Percentiles rank a stretch among this genome's conserved stretches.
phyloP scores from a whole-genome alignment of 2,888 invertebrate genomes.

The Molanna angustata region DNA sequence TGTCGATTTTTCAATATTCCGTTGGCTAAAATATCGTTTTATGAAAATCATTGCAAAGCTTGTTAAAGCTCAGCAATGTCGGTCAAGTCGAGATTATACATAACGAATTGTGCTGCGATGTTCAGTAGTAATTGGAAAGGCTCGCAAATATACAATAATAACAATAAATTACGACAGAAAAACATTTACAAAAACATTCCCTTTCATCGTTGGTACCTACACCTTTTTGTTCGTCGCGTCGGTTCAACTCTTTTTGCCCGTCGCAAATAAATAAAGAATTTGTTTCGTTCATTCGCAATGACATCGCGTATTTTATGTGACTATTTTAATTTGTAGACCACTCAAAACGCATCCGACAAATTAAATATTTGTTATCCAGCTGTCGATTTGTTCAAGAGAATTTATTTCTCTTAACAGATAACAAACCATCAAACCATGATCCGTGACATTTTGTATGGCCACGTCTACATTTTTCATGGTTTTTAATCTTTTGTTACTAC shows the following conservation, averaged over 20 bases:
- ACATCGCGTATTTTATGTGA: constrained; percentile 17
- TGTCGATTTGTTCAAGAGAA: too few species aligned
- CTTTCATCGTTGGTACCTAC: background rate
- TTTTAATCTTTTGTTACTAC: too few species aligned
- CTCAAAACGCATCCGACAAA: too few species aligned
- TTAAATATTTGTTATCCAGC: too few species aligned
- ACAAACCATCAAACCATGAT: too few species aligned
- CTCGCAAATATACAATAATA: constrained; percentile 31
- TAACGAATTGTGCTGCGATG: constrained; percentile 3
- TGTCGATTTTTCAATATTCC: too few species aligned
- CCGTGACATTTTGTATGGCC: too few species aligned
- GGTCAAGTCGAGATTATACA: background rate
- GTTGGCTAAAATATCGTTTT: too few species aligned
- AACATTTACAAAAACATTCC: constrained; percentile 8
- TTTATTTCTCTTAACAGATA: too few species aligned
- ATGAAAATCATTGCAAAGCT: constrained; percentile 12
- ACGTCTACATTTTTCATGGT: too few species aligned
- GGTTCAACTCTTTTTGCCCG: background rate
- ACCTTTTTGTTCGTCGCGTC: too few species aligned
- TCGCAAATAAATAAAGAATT: constrained; percentile 16
- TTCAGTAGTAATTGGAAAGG: constrained; percentile 29
- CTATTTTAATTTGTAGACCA: constrained; percentile 1
- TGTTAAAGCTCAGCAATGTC: constrained; percentile 1
- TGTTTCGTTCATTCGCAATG: constrained; percentile 20
- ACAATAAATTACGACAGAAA: constrained; percentile 30